These are phyloP conservation scores for Lycaena phlaeas DNA, from an alignment of 2,888 invertebrate species.

Conservation along the genomic window DNA sequence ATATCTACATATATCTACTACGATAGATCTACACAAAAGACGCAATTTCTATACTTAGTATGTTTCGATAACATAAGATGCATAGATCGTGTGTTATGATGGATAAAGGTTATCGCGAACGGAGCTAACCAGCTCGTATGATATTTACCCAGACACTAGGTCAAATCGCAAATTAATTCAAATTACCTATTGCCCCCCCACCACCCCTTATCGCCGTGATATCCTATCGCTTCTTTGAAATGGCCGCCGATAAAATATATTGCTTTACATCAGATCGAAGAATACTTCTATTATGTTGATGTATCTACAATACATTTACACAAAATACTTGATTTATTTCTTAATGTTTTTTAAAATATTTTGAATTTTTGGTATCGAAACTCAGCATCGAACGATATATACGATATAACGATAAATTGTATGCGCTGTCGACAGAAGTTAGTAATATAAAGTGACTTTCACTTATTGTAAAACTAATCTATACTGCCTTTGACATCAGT, in stretches of 20 bases:
- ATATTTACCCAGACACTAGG: slow-evolving; percentile 21
- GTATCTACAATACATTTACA: not conserved
- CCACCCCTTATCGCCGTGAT: slow-evolving; percentile 17
- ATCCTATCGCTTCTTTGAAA: slow-evolving; percentile 13
- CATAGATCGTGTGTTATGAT: not conserved
- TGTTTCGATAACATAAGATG: not conserved
- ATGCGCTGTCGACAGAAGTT: too few species aligned
- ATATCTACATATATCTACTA: too few species aligned
- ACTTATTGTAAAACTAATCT: too few species aligned
- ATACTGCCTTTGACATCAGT: too few species aligned
- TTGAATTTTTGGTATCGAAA: too few species aligned
- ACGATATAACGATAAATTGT: too few species aligned
- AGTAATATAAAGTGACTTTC: too few species aligned
- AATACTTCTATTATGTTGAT: not conserved
- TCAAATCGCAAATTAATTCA: slow-evolving; percentile 52
- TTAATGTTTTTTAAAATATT: too few species aligned
- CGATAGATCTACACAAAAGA: not conserved
- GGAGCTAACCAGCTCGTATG: not conserved
- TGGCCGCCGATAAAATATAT: slow-evolving; percentile 27
- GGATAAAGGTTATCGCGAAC: not conserved
- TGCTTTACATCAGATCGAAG: not conserved
- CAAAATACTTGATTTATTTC: too few species aligned
- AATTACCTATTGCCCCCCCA: slow-evolving; percentile 30
- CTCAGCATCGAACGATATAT: too few species aligned
- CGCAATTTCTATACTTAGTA: not conserved